Evolutionary conservation across 1,140 invertebrate species (phyloP).

Genomic region (Trichonephila clavata): DNA sequence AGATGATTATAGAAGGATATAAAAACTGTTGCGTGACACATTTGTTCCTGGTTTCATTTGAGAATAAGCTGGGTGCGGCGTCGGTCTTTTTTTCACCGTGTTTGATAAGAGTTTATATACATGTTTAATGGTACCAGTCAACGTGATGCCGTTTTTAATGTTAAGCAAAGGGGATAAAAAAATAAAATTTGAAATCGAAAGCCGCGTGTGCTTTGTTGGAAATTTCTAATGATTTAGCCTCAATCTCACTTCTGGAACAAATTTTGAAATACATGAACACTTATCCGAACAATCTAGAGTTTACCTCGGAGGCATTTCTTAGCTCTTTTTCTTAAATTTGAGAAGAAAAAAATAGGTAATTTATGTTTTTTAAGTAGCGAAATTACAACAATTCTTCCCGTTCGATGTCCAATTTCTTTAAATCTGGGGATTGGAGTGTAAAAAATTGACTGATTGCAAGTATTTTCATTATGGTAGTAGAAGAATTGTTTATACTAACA

Average conservation of each 20-base stretch:
- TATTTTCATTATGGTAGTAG: no score
- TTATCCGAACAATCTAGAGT: neutral
- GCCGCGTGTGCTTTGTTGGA: neutral
- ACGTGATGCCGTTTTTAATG: neutral
- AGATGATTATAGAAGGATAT: neutral
- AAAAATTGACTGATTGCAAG: no score
- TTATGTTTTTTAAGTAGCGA: no score
- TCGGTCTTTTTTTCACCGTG: neutral
- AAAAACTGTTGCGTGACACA: constrained; percentile 3
- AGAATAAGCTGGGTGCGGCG: neutral
- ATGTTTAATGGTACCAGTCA: neutral
- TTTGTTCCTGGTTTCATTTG: neutral
- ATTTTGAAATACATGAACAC: neutral
- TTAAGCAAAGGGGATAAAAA: neutral
- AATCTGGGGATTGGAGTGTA: no score
- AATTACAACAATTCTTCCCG: no score
- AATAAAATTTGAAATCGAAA: neutral
- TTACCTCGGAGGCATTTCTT: neutral
- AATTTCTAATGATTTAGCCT: neutral
- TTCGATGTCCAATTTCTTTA: no score
- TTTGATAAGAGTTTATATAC: neutral
- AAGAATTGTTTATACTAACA: no score
- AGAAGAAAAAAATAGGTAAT: no score
- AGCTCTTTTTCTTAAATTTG: no score
- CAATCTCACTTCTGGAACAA: neutral